Evolutionary conservation across 2,113 vertebrate genomes (phyloP).

Genomic region (Falcunculus frontatus): DNA sequence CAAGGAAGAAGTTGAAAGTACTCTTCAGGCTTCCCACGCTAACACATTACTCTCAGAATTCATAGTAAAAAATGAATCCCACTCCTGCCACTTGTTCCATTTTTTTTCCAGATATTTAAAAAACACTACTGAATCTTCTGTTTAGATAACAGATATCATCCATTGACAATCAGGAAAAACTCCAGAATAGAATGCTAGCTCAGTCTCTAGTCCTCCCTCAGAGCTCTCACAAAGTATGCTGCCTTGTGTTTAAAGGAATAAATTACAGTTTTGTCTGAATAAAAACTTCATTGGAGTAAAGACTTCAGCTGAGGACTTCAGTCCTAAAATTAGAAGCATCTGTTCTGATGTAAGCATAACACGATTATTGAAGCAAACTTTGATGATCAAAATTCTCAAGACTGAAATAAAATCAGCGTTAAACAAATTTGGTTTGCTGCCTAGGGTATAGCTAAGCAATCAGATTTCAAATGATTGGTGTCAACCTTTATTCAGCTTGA

Average conservation of each 20-base stretch:
- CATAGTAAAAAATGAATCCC: neutral
- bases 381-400: constrained; percentile 30
- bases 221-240: neutral
- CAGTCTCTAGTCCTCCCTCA: neutral
- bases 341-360: neutral
- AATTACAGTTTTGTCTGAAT: neutral
- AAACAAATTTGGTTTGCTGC: constrained; percentile 21
- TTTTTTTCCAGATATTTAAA: neutral
- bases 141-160: neutral
- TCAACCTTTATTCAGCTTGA: constrained; percentile 1
- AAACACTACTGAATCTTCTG: neutral
- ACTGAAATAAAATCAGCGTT: constrained; percentile 27
- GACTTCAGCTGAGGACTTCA: neutral
- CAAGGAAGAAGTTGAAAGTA: neutral
- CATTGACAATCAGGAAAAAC: neutral
- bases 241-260: neutral
- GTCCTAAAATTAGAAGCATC: neutral
- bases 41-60: neutral
- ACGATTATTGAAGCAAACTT: constrained; percentile 1
- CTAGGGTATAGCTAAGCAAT: neutral
- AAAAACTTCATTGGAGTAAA: neutral
- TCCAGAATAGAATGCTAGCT: neutral
- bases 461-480: constrained; percentile 7
- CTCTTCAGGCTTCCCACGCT: neutral
- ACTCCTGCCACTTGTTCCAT: neutral